Percentiles rank a stretch among this genome's conserved stretches.
Evolutionary conservation across 2,113 vertebrate species (phyloP).

Genomic region (Platycercus adscitus): DNA sequence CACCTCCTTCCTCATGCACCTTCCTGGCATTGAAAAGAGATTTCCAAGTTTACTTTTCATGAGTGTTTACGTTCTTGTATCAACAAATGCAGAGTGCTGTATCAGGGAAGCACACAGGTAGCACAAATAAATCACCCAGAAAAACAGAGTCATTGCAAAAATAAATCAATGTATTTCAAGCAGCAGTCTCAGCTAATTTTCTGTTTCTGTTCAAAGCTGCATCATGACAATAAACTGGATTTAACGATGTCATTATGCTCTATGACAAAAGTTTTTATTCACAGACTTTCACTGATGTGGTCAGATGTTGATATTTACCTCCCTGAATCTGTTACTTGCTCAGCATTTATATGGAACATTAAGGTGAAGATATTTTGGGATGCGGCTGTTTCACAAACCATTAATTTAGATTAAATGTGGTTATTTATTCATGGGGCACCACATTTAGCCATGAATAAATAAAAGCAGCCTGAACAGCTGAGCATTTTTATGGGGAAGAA

Average conservation of each 20-base stretch:
- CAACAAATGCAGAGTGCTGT: not conserved
- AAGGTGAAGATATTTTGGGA: not conserved
- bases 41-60: not conserved
- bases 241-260: not conserved
- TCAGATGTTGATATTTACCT: not conserved
- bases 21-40: not conserved
- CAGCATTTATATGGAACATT: not conserved
- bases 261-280: not conserved
- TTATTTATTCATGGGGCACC: not conserved
- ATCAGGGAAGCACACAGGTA: not conserved
- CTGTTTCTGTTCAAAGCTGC: not conserved
- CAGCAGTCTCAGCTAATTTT: not conserved
- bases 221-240: not conserved
- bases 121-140: not conserved
- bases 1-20: not conserved
- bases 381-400: not conserved
- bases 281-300: not conserved
- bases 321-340: not conserved
- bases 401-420: not conserved
- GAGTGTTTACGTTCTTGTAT: not conserved
- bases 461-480: not conserved
- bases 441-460: not conserved
- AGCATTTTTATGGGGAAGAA: not conserved
- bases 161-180: not conserved
- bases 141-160: not conserved